Evolutionary conservation across 2,113 vertebrate genomes (phyloP).

Genomic region (Pygoscelis adeliae): DNA sequence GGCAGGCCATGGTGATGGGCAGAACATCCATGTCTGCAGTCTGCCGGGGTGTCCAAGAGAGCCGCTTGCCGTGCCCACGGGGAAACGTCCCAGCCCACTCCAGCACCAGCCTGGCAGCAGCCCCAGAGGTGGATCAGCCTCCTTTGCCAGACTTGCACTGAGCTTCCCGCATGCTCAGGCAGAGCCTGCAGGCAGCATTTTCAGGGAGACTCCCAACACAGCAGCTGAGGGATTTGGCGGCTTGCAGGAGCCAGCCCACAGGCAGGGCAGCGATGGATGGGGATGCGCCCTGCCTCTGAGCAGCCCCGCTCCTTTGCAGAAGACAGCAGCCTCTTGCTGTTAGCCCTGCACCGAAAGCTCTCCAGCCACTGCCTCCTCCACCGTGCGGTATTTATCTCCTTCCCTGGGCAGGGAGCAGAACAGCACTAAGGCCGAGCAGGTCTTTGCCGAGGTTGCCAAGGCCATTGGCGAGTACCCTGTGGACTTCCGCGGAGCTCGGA

Average conservation of each 20-base stretch:
- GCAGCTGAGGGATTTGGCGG: background rate
- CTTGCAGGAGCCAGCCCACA: background rate
- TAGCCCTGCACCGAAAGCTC: background rate
- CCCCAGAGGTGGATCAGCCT: background rate
- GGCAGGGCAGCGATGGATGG: too few species aligned
- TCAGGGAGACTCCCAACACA: rapidly evolving
- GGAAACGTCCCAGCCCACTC: background rate
- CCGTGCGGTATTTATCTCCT: background rate
- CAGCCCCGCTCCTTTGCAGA: background rate
- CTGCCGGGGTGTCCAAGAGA: background rate
- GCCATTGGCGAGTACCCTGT: conserved; percentile 75
- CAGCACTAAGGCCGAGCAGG: conserved; percentile 53
- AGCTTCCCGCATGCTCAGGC: background rate
- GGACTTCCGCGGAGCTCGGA: conserved; percentile 79
- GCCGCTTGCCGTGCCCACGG: background rate
- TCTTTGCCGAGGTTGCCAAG: conserved; percentile 75
- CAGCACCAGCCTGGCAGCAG: background rate
- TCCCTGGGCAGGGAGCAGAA: conserved; percentile 74
- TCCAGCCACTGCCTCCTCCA: background rate
- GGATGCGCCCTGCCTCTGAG: background rate
- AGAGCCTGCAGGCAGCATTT: background rate
- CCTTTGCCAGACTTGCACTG: rapidly evolving
- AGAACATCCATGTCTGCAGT: background rate
- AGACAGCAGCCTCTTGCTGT: background rate
- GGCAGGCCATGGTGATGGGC: background rate